Base-by-base conservation (phyloP, 2,113 vertebrate genomes). In the Mugil cephalus region DNA sequence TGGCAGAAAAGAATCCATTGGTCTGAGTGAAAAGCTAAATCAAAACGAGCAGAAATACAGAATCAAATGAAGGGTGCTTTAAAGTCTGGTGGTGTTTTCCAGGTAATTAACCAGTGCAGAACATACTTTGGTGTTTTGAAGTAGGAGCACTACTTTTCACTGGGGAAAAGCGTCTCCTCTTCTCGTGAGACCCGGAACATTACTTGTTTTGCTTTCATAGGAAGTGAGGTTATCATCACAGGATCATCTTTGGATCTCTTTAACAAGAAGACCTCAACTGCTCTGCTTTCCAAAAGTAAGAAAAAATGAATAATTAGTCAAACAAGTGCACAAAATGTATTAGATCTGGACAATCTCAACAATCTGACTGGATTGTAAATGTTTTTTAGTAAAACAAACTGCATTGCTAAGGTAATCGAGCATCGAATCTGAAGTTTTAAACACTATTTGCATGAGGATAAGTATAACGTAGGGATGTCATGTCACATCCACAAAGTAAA, bases 171-270 rank as follows among this genome's bases (percentile, higher is more conserved):
- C 1, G 0, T 53, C 58, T 13, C 43, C 56, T 81, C 86, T 74
- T 42, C n/a, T n/a, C n/a, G 36, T 1, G 83, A 82, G 87, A 71
- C 21, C 39, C 46, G 50, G 35, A 79, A 40, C 30, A 53, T 18
- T 13, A 35, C 59, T 74, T 80, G 72, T 77, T 84, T 61, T 83
- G 64, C 15, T 63, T 46, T 67, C 24, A 69, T 1, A 69, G 73
- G 69, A 78, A 80, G 50, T 43, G 6, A 72, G 60, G 43, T 39
- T 19, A 0, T 43, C 14, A 47, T 48, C 38, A 69, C 45, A 39
- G 17, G 61, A 84, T 59, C n/a, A n/a, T 39, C 24, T 24, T 17
- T 34, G 40, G n/a, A 58, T 15, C 46, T 38, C 8, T 61, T 67
- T 5, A 51, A 40, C 14, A 40, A 47, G 30, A 10, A 17, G 7